Evolutionary conservation across 2,888 invertebrate species (phyloP), one percentile per base, ranked within the genome.

Genomic region (Campaea margaritaria): DNA sequence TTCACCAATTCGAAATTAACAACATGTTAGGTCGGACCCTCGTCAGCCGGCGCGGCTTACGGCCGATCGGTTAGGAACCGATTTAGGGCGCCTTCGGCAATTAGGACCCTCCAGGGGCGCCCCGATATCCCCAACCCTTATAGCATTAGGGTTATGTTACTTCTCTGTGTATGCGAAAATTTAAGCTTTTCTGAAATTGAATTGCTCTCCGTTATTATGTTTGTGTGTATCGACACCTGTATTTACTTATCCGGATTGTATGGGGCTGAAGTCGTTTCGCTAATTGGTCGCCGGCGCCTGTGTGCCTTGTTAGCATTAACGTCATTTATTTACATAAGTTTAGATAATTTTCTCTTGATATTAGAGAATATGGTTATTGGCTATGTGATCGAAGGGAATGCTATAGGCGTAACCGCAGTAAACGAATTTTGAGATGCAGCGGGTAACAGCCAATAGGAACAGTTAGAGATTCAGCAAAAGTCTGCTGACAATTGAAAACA

Each of bases 1-100:
- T 59, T 48, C 49, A 54, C 49, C 55, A 56, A 53, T 58, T 62
- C 50, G 59, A 58, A 62, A 65, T 65, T 27, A 65, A 60, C 62
- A 62, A 56, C 54, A 67, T 58, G 58, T 66, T 46, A 48, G 48
- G 41, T 31, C n/a, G 51, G 38, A 58, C 54, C 62, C 59, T 62
- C 59, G 41, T 64, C 58, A 59, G 43, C 38, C 27, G 34, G 28
- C 47, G 58, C 46, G 58, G 55, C 59, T 60, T 46, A 55, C 50
- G 11, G 51, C 50, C 49, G 46, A 61, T 61, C 60, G 60, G 60
- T 48, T 56, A 51, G 60, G 50, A 47, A 61, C 47, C 60, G 55
- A 56, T 61, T 55, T 51, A 56, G 51, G 61, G 50, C 34, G 49
- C 51, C 56, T 51, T 43, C 46, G 50, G 48, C 67, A 59, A 64